A percentile compares a stretch with the other conserved stretches of the same genome.
Conservation (phyloP, 1,140 invertebrate species). For the Drosophila teissieri region DNA sequence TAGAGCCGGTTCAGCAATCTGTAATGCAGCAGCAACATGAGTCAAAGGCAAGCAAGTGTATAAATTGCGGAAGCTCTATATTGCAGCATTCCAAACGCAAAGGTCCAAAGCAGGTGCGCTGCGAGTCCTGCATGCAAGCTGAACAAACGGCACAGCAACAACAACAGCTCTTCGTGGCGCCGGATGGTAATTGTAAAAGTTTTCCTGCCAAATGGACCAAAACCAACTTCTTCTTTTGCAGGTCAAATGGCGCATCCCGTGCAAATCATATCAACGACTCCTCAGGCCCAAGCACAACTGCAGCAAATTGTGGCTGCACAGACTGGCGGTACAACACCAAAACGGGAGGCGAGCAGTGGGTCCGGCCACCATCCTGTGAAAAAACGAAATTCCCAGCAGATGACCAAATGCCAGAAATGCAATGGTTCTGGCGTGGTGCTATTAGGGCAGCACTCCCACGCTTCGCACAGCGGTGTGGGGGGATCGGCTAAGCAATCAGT, state of each 20-base stretch:
- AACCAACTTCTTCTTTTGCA: constrained; percentile 5
- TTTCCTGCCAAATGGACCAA: constrained; percentile 21
- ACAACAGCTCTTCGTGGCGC: constrained; percentile 87
- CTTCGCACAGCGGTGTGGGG: constrained; percentile 39
- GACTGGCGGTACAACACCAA: constrained; percentile 68
- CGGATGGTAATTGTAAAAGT: constrained; percentile 86
- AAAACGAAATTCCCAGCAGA: constrained; percentile 91
- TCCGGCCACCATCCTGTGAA: constrained; percentile 91
- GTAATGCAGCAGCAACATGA: constrained; percentile 79
- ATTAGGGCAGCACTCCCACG: constrained; percentile 86
- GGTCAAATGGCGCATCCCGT: constrained; percentile 76
- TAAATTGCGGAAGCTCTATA: constrained; percentile 86
- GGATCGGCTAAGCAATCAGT: constrained; percentile 62
- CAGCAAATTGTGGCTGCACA: constrained; percentile 75
- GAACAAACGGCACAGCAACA: constrained; percentile 84
- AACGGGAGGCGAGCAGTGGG: constrained; percentile 52
- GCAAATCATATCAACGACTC: constrained; percentile 78
- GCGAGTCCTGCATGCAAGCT: constrained; percentile 86
- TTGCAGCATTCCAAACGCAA: constrained; percentile 86
- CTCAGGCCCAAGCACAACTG: constrained; percentile 74
- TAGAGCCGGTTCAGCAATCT: constrained; percentile 77
- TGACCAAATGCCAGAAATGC: constrained; percentile 94
- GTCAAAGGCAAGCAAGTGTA: constrained; percentile 83
- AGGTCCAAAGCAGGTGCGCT: constrained; percentile 87
- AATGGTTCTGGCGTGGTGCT: constrained; percentile 94